Evolutionary conservation across 2,113 vertebrate genomes (phyloP), one percentile per base, ranked within the genome.

Genomic region (Alectura lathami): DNA sequence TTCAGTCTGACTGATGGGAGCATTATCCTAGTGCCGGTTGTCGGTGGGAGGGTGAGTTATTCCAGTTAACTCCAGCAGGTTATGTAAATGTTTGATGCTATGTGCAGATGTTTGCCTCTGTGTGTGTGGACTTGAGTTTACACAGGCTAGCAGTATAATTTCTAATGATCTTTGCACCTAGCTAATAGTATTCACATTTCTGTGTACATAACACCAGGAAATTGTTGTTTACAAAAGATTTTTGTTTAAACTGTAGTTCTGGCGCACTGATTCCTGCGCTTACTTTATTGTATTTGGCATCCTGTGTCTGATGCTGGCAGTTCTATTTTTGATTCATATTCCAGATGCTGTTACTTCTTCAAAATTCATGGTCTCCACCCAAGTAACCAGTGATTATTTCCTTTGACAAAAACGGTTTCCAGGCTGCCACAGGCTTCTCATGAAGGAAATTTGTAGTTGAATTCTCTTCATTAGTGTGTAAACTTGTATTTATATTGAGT

Each of bases 251-350:
- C 8, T 1, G 1, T 12, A 59, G 21, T 12, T 79, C 24, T 54
- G 32, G 15, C 51, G 42, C 26, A 40, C 24, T 70, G 51, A 42
- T 81, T 83, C 48, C 91, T 73, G 40, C 72, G 91, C 83, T 62
- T 26, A 7, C 47, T 26, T 94, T 88, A 42, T 6, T 5, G 3
- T 86, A 30, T 77, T 86, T 89, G 42, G 34, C 60, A 88, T 87
- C 42, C 17, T 40, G 4, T 87, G 13, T 36, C 76, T 68, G 27
- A 26, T 77, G n/a, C 1, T 6, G 72, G 38, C n/a, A 51, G 36
- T 81, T 77, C 56, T 83, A 54, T 48, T 86, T 94, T n/a, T 78
- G 51, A 67, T 86, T 91, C 51, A 23, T 75, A 48, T 89, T 94
- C 40, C 92, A 95, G 56, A 60, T 86, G 73, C 38, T 62, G 40